phyloP scores from a whole-genome alignment of 2,888 invertebrate species.

The Macaria liturata region DNA sequence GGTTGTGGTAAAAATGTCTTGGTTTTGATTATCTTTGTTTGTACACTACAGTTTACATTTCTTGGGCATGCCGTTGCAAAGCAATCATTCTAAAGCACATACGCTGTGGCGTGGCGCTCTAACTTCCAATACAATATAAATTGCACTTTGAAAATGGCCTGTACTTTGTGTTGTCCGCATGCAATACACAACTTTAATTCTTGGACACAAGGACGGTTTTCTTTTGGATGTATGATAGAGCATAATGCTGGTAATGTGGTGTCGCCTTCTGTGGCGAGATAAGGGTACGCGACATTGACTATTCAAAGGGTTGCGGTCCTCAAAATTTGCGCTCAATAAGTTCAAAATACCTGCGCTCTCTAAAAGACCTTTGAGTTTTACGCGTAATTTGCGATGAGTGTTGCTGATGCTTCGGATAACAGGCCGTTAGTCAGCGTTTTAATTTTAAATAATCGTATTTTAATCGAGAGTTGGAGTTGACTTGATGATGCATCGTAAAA shows the following conservation, averaged over 20 bases:
- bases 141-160: slow-evolving; percentile 80
- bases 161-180: slow-evolving; percentile 60
- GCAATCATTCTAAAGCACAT: slow-evolving; percentile 18
- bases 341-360: slow-evolving; percentile 69
- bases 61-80: slow-evolving; percentile 1
- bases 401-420: slow-evolving; percentile 42
- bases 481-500: too few relatives aligned
- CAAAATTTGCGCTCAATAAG: slow-evolving; percentile 82
- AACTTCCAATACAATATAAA: slow-evolving; percentile 82
- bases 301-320: slow-evolving; percentile 83
- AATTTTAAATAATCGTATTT: slow-evolving; percentile 45
- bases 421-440: slow-evolving; percentile 36
- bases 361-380: slow-evolving; percentile 49
- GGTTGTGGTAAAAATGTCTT: too few relatives aligned
- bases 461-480: slow-evolving; percentile 31
- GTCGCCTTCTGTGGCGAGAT: slow-evolving; percentile 82
- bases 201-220: slow-evolving; percentile 57
- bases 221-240: slow-evolving; percentile 48
- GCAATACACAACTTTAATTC: slow-evolving; percentile 67
- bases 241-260: slow-evolving; percentile 82
- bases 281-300: slow-evolving; percentile 83
- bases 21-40: too few relatives aligned
- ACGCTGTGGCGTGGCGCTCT: slow-evolving; percentile 50
- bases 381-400: slow-evolving; percentile 50
- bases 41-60: background rate